These are phyloP conservation scores for Bembecia ichneumoniformis DNA, from an alignment of 2,888 invertebrate species.

Conservation along the genomic window DNA sequence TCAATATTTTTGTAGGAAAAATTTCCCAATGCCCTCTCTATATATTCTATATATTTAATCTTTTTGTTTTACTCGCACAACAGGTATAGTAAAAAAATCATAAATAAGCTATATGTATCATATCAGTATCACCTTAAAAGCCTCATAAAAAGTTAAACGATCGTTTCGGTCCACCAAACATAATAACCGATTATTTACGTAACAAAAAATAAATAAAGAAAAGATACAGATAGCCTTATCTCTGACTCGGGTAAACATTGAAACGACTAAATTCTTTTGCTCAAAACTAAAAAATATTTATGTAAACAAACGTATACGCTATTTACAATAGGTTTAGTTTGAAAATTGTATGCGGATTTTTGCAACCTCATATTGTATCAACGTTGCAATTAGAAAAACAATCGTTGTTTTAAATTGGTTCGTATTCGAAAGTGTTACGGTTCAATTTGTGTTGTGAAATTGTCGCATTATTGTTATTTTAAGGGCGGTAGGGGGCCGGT, in stretches of 20 bases:
- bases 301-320: conserved; percentile 9
- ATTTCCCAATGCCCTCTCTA: too few relatives aligned
- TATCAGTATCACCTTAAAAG: background rate
- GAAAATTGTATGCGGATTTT: conserved; percentile 5
- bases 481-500: conserved; percentile 46
- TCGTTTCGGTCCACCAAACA: background rate
- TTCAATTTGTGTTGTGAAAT: background rate
- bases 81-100: too few relatives aligned
- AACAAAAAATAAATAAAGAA: conserved; percentile 34
- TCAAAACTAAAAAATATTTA: conserved; percentile 2
- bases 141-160: background rate
- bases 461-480: background rate
- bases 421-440: too few relatives aligned
- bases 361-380: too few relatives aligned
- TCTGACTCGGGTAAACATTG: conserved; percentile 47
- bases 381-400: too few relatives aligned
- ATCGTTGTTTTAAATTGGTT: too few relatives aligned
- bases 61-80: too few relatives aligned
- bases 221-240: conserved; percentile 62
- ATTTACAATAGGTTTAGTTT: conserved; percentile 5
- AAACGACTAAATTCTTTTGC: conserved; percentile 42
- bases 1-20: too few relatives aligned
- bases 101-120: too few relatives aligned
- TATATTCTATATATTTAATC: too few relatives aligned
- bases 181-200: background rate